Percentiles rank a stretch among this genome's conserved stretches.
Evolutionary conservation across 2,888 invertebrate species (phyloP).

Genomic region (Colostygia pectinataria): DNA sequence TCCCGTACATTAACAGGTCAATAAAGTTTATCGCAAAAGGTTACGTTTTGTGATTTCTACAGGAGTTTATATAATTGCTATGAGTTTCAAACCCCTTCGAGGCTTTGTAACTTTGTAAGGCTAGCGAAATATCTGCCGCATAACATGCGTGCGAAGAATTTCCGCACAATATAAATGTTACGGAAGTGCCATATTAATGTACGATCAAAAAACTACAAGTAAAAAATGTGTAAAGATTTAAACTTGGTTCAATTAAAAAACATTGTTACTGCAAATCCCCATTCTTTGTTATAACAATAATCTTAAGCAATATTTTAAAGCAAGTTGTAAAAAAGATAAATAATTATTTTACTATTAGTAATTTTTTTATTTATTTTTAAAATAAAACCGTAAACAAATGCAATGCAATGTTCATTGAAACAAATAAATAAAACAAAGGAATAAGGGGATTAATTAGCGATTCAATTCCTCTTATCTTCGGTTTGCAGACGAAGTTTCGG

Average conservation of each 20-base stretch:
- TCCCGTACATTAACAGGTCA: neutral
- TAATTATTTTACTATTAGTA: no score
- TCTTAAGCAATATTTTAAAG: neutral
- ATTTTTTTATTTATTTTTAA: neutral
- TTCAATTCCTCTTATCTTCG: slow-evolving; percentile 20
- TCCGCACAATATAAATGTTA: no score
- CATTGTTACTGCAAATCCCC: neutral
- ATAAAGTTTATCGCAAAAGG: neutral
- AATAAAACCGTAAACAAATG: neutral
- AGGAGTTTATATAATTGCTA: no score
- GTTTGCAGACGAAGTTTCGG: slow-evolving; percentile 17
- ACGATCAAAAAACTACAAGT: no score
- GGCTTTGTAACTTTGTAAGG: no score
- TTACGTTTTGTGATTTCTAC: no score
- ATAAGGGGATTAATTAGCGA: slow-evolving; percentile 16
- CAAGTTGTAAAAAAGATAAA: no score
- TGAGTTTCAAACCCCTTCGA: no score
- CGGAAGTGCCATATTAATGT: neutral
- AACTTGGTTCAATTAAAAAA: no score
- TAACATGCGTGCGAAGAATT: no score
- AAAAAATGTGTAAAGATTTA: no score
- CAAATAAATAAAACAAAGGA: slow-evolving; percentile 19
- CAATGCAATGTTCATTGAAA: slow-evolving; percentile 13
- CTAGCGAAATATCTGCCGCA: no score
- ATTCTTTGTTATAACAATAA: neutral